Conservation (phyloP, 2,113 vertebrate genomes). For the Xiphophorus maculatus region DNA sequence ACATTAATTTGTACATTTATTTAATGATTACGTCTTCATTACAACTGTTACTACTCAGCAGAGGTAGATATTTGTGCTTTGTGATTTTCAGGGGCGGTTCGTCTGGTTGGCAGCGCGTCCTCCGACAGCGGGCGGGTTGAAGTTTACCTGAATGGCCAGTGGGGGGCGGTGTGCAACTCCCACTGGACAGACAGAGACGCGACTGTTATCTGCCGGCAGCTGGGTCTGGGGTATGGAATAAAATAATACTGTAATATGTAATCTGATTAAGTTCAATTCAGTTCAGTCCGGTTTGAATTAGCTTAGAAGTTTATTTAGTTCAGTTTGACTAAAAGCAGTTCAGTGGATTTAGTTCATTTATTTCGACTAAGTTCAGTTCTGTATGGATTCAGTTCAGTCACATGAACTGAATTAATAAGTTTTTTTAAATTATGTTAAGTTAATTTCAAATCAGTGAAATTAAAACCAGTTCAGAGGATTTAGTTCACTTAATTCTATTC, state of each 20-base stretch:
- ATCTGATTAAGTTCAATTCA: background rate
- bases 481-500: too few relatives aligned
- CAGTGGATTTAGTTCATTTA: background rate
- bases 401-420: too few relatives aligned
- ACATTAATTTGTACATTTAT: too few relatives aligned
- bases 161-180: slow-evolving; percentile 88
- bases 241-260: background rate
- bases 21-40: too few relatives aligned
- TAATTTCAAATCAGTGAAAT: background rate
- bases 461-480: too few relatives aligned
- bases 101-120: slow-evolving; percentile 79
- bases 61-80: background rate
- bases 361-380: background rate
- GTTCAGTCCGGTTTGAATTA: background rate
- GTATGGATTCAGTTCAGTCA: too few relatives aligned
- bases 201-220: slow-evolving; percentile 90
- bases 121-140: slow-evolving; percentile 79
- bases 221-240: slow-evolving; percentile 82
- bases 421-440: too few relatives aligned
- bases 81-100: slow-evolving; percentile 78
- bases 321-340: background rate
- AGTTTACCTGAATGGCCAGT: slow-evolving; percentile 85
- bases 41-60: background rate
- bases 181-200: slow-evolving; percentile 89
- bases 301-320: background rate